phyloP scores from a whole-genome alignment of 2,888 invertebrate genomes.

The Apamea sordens region DNA sequence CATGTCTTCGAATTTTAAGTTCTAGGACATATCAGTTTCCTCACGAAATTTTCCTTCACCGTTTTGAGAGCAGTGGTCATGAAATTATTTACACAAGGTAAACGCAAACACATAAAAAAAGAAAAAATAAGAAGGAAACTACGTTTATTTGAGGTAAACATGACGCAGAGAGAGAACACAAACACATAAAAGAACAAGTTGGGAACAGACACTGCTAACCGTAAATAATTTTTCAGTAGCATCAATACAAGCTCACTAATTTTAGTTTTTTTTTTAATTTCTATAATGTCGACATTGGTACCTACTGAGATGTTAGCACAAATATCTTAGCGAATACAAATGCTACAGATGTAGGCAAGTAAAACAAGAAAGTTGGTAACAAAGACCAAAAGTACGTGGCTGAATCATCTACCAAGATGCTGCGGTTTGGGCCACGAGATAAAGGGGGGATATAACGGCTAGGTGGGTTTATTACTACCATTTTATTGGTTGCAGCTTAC shows the following conservation, averaged over 20 bases:
- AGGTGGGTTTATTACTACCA: background rate
- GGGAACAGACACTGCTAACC: background rate
- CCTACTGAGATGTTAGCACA: background rate
- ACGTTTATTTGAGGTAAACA: background rate
- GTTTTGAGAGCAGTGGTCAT: too few relatives aligned
- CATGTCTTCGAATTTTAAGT: too few relatives aligned
- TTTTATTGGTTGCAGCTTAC: background rate
- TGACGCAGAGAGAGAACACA: background rate
- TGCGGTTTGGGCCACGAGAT: constrained; percentile 68
- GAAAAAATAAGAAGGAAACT: background rate
- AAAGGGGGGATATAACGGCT: constrained; percentile 25
- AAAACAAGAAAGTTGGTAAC: constrained; percentile 81
- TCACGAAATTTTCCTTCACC: too few relatives aligned
- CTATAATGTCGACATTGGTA: background rate
- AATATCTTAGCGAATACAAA: constrained; percentile 40
- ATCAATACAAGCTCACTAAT: background rate
- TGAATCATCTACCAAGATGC: constrained; percentile 76
- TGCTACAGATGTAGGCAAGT: constrained; percentile 64
- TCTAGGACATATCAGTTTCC: too few relatives aligned
- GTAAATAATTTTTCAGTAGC: background rate
- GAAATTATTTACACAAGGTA: too few relatives aligned
- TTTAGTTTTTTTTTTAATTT: background rate
- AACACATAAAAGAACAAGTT: background rate
- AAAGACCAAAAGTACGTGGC: constrained; percentile 80
- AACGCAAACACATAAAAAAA: background rate